Percentiles rank a stretch among this genome's conserved stretches.
Conservation (phyloP, 2,888 invertebrate species). For the Celastrina argiolus region DNA sequence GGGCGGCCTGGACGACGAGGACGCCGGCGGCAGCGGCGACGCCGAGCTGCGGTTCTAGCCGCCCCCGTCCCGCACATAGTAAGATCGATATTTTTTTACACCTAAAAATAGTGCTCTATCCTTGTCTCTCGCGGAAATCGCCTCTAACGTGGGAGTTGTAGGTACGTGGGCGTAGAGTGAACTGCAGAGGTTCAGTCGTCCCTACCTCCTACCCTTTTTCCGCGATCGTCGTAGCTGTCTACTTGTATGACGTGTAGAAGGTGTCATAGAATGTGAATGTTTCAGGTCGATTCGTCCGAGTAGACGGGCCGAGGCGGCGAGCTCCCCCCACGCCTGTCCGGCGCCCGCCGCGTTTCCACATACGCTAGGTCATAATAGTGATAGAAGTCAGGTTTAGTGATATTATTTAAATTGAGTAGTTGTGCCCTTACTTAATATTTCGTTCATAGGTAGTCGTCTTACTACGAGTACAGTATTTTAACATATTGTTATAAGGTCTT, state of each 20-base stretch:
- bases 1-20: slow-evolving; percentile 84
- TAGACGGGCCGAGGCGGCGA: neutral
- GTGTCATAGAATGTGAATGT: neutral
- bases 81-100: neutral
- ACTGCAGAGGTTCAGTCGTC: no score
- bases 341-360: neutral
- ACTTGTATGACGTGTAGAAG: neutral
- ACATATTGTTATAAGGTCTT: neutral
- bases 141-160: no score
- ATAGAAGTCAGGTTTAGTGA: neutral
- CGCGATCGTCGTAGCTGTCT: no score
- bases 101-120: no score
- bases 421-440: neutral
- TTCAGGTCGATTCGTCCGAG: neutral
- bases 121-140: no score
- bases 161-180: no score
- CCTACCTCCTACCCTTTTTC: no score
- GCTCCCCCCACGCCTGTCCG: neutral
- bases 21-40: slow-evolving; percentile 79
- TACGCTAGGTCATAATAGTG: neutral
- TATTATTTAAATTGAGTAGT: neutral
- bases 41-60: slow-evolving; percentile 71
- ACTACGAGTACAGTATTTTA: neutral
- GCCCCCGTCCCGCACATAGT: neutral
- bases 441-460: neutral